A percentile compares a stretch with the other conserved stretches of the same genome.
Conservation (phyloP, 1,140 invertebrate species). For the Ceratosolen solmsi region DNA sequence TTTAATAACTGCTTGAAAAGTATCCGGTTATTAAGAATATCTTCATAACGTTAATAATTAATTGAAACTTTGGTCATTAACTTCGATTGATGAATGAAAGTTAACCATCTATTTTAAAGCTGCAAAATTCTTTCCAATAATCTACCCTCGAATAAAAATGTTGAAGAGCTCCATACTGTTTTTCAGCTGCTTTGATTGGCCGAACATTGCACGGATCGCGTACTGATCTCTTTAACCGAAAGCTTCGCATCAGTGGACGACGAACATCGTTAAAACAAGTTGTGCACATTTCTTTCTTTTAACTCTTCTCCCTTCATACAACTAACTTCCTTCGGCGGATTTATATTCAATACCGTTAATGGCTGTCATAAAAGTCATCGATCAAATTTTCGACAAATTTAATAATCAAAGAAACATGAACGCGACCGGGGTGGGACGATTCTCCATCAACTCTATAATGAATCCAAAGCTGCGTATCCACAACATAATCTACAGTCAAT, state of each 20-base stretch:
- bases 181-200: not conserved
- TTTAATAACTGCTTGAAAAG: not conserved
- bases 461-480: not conserved
- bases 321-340: not conserved
- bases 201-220: not conserved
- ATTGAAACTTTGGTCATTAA: not conserved
- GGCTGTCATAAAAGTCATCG: not conserved
- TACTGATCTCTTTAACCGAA: not conserved
- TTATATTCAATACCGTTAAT: not conserved
- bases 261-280: not conserved
- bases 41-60: not conserved
- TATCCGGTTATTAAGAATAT: not conserved
- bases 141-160: not conserved
- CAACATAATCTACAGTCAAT: slow-evolving; percentile 27
- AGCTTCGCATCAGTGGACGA: not conserved
- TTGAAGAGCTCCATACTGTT: not conserved
- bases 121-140: not conserved
- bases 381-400: not conserved
- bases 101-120: not conserved
- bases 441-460: not conserved
- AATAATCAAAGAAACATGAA: not conserved
- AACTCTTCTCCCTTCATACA: not conserved
- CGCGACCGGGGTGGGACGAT: not conserved
- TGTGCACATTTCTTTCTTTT: not conserved
- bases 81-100: not conserved